phyloP scores from a whole-genome alignment of 2,113 vertebrate species.

The Plestiodon gilberti region DNA sequence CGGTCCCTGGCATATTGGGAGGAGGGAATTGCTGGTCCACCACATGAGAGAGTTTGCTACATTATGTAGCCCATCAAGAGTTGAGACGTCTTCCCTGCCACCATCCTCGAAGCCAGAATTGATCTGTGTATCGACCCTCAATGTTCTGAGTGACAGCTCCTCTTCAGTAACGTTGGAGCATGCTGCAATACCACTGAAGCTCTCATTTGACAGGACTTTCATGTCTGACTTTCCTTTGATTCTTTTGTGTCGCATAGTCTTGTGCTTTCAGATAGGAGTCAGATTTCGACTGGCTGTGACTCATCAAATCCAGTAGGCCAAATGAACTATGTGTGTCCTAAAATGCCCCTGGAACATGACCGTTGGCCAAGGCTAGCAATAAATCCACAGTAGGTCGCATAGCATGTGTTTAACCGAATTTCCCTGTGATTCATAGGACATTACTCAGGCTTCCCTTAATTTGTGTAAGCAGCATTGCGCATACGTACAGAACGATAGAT shows the following conservation, averaged over 20 bases:
- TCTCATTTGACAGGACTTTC: neutral
- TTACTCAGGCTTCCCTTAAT: neutral
- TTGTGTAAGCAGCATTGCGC: neutral
- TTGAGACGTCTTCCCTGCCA: too few species aligned
- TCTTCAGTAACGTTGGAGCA: neutral
- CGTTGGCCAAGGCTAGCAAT: neutral
- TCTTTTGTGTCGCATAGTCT: too few species aligned
- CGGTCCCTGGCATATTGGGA: too few species aligned
- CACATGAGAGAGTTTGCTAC: too few species aligned
- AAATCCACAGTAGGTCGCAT: neutral
- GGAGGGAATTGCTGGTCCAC: too few species aligned
- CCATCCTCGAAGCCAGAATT: too few species aligned
- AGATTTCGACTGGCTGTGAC: neutral
- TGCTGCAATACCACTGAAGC: too few species aligned
- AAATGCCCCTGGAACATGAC: neutral
- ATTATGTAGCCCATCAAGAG: too few species aligned
- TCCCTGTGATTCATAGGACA: neutral
- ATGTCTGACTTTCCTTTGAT: neutral
- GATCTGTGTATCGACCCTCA: too few species aligned
- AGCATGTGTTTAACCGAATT: neutral
- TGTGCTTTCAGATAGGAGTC: neutral
- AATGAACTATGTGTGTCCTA: too few species aligned
- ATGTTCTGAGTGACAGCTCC: neutral
- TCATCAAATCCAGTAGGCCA: neutral
- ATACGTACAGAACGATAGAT: neutral